A percentile compares a stretch with the other conserved stretches of the same genome.
These are phyloP conservation scores for Agonopterix alstromeriana DNA, from an alignment of 2,888 invertebrate species.

Conservation along the genomic window DNA sequence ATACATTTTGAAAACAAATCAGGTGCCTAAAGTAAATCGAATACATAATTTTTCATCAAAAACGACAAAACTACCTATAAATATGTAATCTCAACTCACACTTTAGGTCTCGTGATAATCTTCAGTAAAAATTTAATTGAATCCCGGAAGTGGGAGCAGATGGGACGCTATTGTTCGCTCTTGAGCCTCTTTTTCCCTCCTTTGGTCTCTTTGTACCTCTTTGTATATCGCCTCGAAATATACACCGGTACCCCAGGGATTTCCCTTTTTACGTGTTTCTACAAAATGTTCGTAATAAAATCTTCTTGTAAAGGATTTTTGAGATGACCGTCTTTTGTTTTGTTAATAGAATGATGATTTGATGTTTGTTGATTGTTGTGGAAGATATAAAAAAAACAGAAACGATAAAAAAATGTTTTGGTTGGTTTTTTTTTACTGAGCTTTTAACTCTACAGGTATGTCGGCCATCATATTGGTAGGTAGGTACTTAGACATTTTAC, in stretches of 20 bases:
- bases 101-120: slow-evolving; percentile 70
- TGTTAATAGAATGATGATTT: slow-evolving; percentile 4
- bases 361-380: neutral
- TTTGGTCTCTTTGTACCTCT: slow-evolving; percentile 17
- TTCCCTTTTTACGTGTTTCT: slow-evolving; percentile 7
- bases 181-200: slow-evolving; percentile 12
- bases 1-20: no score
- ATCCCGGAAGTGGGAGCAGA: slow-evolving; percentile 61
- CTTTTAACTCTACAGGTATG: no score
- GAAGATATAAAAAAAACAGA: no score
- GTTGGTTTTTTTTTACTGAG: no score
- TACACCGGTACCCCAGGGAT: slow-evolving; percentile 2
- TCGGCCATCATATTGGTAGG: no score
- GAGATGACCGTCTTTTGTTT: slow-evolving; percentile 7
- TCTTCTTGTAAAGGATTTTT: slow-evolving; percentile 6
- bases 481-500: no score
- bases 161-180: slow-evolving; percentile 51
- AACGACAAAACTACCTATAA: neutral
- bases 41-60: no score
- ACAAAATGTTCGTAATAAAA: neutral
- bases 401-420: no score
- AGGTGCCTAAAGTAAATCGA: no score
- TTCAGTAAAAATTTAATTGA: slow-evolving; percentile 76
- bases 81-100: slow-evolving; percentile 26
- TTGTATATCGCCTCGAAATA: slow-evolving; percentile 5